These are phyloP conservation scores for Columba guinea DNA, from an alignment of 2,797 vertebrate genomes.

Conservation along the genomic window DNA sequence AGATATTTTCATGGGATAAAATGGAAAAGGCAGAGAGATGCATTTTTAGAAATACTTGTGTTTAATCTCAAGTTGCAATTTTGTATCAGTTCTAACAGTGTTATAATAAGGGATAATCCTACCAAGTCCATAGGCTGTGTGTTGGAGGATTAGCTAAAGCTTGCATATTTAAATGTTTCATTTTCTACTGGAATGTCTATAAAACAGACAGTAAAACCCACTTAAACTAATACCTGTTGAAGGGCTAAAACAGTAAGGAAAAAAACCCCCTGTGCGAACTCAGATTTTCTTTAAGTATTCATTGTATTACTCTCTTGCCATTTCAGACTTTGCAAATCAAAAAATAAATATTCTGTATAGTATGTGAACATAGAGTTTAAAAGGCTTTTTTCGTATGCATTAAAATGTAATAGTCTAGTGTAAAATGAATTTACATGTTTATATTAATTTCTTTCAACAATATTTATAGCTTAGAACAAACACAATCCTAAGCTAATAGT, in stretches of 20 bases:
- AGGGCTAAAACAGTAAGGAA: neutral
- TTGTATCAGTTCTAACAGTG: slow-evolving; percentile 59
- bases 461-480: neutral
- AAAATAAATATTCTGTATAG: neutral
- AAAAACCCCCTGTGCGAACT: neutral
- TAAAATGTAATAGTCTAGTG: neutral
- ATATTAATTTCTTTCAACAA: neutral
- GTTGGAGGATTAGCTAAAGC: slow-evolving; percentile 71
- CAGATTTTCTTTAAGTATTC: neutral
- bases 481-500: neutral
- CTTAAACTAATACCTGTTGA: slow-evolving; percentile 73
- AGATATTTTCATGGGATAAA: slow-evolving; percentile 16
- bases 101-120: slow-evolving; percentile 75
- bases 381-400: neutral
- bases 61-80: slow-evolving; percentile 67
- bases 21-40: neutral
- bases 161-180: slow-evolving; percentile 72
- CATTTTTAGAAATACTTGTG: slow-evolving; percentile 49
- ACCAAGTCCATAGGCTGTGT: slow-evolving; percentile 67
- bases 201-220: slow-evolving; percentile 66
- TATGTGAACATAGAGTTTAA: neutral
- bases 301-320: neutral
- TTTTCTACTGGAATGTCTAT: slow-evolving; percentile 64
- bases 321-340: neutral
- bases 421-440: neutral